Conservation (phyloP, 2,888 invertebrate species). For the Tromatobia lineatoria region DNA sequence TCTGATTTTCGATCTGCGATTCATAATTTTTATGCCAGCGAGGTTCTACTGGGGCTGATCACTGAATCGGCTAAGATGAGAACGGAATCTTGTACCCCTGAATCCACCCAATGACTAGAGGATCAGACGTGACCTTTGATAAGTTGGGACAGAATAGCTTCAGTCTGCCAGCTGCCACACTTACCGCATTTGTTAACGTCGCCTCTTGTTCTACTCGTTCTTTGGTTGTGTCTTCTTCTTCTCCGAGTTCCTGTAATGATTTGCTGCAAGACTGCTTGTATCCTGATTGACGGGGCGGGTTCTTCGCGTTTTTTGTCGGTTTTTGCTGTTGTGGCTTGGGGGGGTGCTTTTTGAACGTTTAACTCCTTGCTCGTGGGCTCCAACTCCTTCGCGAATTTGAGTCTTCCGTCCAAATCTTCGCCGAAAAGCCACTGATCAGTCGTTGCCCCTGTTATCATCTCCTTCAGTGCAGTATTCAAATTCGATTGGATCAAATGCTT, state of each 20-base stretch:
- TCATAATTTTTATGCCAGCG: background rate
- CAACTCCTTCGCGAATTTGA: slow-evolving; percentile 35
- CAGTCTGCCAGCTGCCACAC: slow-evolving; percentile 1
- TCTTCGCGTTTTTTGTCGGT: background rate
- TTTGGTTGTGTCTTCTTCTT: slow-evolving; percentile 15
- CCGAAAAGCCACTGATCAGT: slow-evolving; percentile 51
- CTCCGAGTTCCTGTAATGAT: background rate
- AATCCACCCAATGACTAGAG: background rate
- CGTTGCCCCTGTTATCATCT: slow-evolving; percentile 29
- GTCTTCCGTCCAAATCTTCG: slow-evolving; percentile 32
- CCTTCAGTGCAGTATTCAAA: slow-evolving; percentile 21
- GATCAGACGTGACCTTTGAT: slow-evolving; percentile 12
- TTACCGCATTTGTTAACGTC: slow-evolving; percentile 1
- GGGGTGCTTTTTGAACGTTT: slow-evolving; percentile 21
- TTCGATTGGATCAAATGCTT: slow-evolving; percentile 11
- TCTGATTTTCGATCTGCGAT: slow-evolving; percentile 15
- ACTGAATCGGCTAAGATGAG: background rate
- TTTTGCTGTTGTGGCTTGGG: slow-evolving; percentile 1
- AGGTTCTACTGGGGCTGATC: background rate
- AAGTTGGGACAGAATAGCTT: slow-evolving; percentile 8
- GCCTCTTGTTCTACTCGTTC: background rate
- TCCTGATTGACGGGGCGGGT: slow-evolving; percentile 2
- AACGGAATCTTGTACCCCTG: slow-evolving; percentile 15
- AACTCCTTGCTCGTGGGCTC: slow-evolving; percentile 54
- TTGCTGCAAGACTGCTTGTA: background rate